Conservation (phyloP, 1,140 invertebrate genomes). For the Liolophura sinensis region DNA sequence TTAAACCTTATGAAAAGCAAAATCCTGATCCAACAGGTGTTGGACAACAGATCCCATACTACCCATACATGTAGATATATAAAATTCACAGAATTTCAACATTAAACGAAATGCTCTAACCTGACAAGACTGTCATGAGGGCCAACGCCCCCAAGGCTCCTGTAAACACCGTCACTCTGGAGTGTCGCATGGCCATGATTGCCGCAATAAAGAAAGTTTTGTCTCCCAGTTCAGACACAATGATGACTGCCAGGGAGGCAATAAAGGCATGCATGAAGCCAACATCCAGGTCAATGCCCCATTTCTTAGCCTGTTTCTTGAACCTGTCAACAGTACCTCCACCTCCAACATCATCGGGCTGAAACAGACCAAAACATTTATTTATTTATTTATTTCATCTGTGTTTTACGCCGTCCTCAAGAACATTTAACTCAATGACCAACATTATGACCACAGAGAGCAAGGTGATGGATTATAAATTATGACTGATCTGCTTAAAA, state of each 20-base stretch:
- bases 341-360: too few relatives aligned
- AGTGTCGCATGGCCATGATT: conserved; percentile 99
- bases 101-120: conserved; percentile 57
- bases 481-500: too few relatives aligned
- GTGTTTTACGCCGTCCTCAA: too few relatives aligned
- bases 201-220: conserved; percentile 99
- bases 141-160: conserved; percentile 91
- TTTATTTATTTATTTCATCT: too few relatives aligned
- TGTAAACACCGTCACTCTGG: conserved; percentile 86
- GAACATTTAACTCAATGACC: too few relatives aligned
- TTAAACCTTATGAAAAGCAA: neutral
- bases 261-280: conserved; percentile 94
- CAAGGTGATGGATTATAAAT: too few relatives aligned
- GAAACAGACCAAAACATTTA: too few relatives aligned
- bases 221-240: conserved; percentile 97
- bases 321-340: too few relatives aligned
- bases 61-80: neutral
- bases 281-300: too few relatives aligned
- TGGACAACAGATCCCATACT: neutral
- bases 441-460: too few relatives aligned
- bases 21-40: neutral
- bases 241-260: conserved; percentile 91
- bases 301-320: too few relatives aligned
- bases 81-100: neutral
- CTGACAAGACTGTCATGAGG: conserved; percentile 94